These are phyloP conservation scores for Pogonophryne albipinna DNA, from an alignment of 2,797 vertebrate genomes.

Conservation along the genomic window DNA sequence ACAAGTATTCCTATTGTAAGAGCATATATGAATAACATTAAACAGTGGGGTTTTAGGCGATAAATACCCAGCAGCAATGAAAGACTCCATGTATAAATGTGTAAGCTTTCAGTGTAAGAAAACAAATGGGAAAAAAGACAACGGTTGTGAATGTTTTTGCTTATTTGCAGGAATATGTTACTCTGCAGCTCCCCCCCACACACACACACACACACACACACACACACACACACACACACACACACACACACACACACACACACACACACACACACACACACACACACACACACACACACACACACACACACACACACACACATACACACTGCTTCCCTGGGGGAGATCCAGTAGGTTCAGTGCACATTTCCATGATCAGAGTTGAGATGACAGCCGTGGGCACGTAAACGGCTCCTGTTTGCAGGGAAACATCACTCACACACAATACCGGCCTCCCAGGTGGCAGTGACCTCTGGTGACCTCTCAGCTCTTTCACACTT, in stretches of 20 bases:
- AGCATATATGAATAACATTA: conserved; percentile 14
- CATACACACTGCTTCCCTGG: neutral
- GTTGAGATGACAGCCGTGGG: conserved; percentile 59
- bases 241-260: conserved; percentile 18
- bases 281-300: conserved; percentile 16
- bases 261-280: conserved; percentile 18
- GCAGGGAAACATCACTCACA: conserved; percentile 62
- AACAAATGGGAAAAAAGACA: neutral
- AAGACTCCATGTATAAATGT: neutral
- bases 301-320: conserved; percentile 19
- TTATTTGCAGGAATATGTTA: conserved; percentile 47
- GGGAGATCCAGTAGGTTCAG: conserved; percentile 38
- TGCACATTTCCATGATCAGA: conserved; percentile 66
- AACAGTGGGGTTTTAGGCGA: conserved; percentile 2
- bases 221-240: conserved; percentile 20
- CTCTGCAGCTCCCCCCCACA: conserved; percentile 26
- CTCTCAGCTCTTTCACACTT: conserved; percentile 33
- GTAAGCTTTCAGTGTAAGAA: conserved; percentile 5
- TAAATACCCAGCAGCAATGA: neutral
- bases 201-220: neutral
- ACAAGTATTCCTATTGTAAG: neutral
- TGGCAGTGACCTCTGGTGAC: conserved; percentile 54
- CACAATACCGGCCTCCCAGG: conserved; percentile 57
- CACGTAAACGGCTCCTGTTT: conserved; percentile 60
- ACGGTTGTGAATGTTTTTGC: conserved; percentile 29